Evolutionary conservation across 2,888 invertebrate genomes (phyloP).

Genomic region (Cabera pusaria): DNA sequence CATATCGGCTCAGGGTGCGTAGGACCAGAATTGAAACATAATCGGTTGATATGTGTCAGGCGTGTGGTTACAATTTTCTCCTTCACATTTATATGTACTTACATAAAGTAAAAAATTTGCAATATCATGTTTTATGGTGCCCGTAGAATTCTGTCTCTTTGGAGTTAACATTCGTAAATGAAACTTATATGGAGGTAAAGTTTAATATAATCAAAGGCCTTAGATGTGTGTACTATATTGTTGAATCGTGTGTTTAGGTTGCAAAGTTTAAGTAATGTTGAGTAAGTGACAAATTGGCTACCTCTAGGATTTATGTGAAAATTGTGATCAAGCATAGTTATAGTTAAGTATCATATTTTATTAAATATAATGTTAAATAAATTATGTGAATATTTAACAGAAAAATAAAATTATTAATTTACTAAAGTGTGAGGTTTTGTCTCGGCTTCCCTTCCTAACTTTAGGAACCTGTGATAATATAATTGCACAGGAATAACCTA

Average conservation of each 20-base stretch:
- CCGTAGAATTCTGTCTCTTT: too few relatives aligned
- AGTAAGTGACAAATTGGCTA: constrained; percentile 27
- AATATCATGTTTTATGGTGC: too few relatives aligned
- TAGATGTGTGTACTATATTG: constrained; percentile 66
- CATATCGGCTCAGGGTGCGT: constrained; percentile 2
- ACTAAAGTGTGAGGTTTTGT: constrained; percentile 62
- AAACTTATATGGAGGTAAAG: constrained; percentile 1
- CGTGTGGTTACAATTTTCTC: too few relatives aligned
- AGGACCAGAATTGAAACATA: too few relatives aligned
- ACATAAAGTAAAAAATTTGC: too few relatives aligned
- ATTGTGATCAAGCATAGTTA: constrained; percentile 74
- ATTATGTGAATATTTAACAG: constrained; percentile 78
- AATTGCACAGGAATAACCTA: too few relatives aligned
- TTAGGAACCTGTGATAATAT: too few relatives aligned
- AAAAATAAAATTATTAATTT: constrained; percentile 82
- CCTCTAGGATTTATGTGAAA: constrained; percentile 58
- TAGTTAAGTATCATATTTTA: constrained; percentile 81
- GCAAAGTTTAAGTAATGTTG: constrained; percentile 61
- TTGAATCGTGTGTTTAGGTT: constrained; percentile 49
- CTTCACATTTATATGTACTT: too few relatives aligned
- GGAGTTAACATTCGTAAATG: background rate
- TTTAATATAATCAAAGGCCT: constrained; percentile 57
- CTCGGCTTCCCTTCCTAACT: too few relatives aligned
- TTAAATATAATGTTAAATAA: constrained; percentile 69
- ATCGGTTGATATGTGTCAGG: too few relatives aligned